phyloP scores from a whole-genome alignment of 2,797 vertebrate genomes.

The Vireo griseus region DNA sequence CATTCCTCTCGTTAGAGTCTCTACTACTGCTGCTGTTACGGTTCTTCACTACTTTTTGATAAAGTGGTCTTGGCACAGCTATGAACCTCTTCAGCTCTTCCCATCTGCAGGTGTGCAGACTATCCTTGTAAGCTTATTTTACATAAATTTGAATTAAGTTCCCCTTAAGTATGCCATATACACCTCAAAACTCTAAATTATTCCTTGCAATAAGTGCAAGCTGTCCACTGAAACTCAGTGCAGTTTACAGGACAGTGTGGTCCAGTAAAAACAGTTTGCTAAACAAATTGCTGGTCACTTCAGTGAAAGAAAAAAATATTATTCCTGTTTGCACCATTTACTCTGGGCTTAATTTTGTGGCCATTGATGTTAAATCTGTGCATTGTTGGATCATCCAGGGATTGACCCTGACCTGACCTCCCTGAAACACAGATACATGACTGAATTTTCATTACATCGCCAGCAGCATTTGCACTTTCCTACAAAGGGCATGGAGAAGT shows the following conservation, averaged over 20 bases:
- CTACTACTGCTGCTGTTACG: neutral
- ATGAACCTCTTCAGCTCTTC: neutral
- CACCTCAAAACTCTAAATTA: neutral
- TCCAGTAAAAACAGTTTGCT: neutral
- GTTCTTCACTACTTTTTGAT: neutral
- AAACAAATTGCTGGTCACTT: neutral
- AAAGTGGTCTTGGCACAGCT: neutral
- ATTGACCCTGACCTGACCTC: neutral
- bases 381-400: neutral
- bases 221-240: neutral
- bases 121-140: neutral
- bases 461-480: neutral
- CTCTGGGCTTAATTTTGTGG: neutral
- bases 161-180: neutral
- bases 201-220: neutral
- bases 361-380: neutral
- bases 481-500: neutral
- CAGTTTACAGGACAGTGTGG: neutral
- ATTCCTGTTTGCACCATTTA: neutral
- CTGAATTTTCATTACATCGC: neutral
- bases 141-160: neutral
- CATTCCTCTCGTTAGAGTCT: neutral
- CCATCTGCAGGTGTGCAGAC: neutral
- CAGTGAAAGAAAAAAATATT: neutral
- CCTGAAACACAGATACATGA: neutral